Evolutionary conservation across 2,797 vertebrate genomes (phyloP).

Genomic region (Centroberyx gerrardi): DNA sequence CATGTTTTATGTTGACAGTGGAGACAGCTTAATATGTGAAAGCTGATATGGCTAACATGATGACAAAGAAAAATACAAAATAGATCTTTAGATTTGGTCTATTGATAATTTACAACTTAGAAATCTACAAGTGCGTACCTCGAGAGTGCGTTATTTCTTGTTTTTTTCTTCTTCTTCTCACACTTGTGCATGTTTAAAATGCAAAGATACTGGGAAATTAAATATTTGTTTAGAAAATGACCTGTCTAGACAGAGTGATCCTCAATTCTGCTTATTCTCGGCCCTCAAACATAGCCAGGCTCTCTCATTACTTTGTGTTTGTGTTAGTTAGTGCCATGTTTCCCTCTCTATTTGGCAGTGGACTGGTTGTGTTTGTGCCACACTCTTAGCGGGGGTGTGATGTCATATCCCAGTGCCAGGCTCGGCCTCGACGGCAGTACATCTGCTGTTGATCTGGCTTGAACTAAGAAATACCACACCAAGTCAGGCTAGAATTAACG

Average conservation of each 20-base stretch:
- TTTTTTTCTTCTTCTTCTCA: conserved; percentile 24
- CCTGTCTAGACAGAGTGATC: conserved; percentile 38
- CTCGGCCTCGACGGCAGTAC: conserved; percentile 65
- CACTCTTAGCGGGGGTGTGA: conserved; percentile 82
- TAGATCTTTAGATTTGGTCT: neutral
- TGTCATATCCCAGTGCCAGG: conserved; percentile 77
- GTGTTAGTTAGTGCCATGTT: conserved; percentile 59
- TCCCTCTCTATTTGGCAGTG: conserved; percentile 67
- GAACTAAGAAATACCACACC: conserved; percentile 38
- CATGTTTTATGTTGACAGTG: too few species aligned
- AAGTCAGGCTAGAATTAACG: conserved; percentile 54
- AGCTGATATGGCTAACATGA: neutral
- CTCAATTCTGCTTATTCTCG: conserved; percentile 31
- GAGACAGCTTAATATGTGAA: too few species aligned
- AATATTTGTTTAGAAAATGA: conserved; percentile 43
- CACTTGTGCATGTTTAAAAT: conserved; percentile 24
- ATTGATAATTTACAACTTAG: too few species aligned
- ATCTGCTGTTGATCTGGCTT: conserved; percentile 76
- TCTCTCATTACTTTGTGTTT: conserved; percentile 59
- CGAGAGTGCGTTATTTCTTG: neutral
- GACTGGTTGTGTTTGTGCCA: conserved; percentile 78
- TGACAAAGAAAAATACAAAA: conserved; percentile 4
- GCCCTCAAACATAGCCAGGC: conserved; percentile 35
- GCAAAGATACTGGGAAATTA: conserved; percentile 42
- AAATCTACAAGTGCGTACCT: neutral